Base-by-base conservation (phyloP, 2,888 invertebrate species). In the Helleia helle region DNA sequence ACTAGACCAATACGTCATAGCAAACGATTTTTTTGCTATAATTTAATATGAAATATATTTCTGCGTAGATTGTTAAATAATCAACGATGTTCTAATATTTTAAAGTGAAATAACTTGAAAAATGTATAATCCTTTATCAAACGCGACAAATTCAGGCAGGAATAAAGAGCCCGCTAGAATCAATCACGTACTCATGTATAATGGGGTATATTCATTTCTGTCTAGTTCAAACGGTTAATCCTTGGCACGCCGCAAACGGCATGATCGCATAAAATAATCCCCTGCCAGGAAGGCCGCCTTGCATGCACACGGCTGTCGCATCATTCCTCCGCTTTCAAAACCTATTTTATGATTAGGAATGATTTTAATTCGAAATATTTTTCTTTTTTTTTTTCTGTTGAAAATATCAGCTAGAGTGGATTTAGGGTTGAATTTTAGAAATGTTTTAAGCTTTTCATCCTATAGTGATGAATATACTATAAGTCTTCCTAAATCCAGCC, bases 171-270 rank as follows among this genome's bases (percentile, higher is more conserved):
- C 69, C 62, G 58, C 50, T 47, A 43, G 55, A 69, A 79, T 83
- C 73, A 65, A 76, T 81, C 76, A 72, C 57, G 51, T 50, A 52
- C 57, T 62, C 62, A 67, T 75, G 62, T 70, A 67, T 74, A 77
- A 76, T 77, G 62, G 68, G 61, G 55, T 59, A 71, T 70, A 80
- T 83, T 76, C 74, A 71, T 83, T 67, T 56, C 50, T 65, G 75
- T 76, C 79, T 58, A 55, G 65, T 65, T 79, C 75, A 75, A 79
- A 58, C 65, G 56, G 60, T 62, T 81, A 81, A 81, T 77, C 81
- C 80, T 76, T 80, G 80, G 79, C 79, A 75, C 69, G 59, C 64
- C 59, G 63, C 65, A 61, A 61, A 60, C 61, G 70, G 69, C 81
- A 81, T 80, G 80, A 62, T 58, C 69, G 65, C 55, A 59, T 61